Evolutionary conservation across 2,113 vertebrate genomes (phyloP), one percentile per base, ranked within the genome.

Genomic region (Hystrix brachyura): DNA sequence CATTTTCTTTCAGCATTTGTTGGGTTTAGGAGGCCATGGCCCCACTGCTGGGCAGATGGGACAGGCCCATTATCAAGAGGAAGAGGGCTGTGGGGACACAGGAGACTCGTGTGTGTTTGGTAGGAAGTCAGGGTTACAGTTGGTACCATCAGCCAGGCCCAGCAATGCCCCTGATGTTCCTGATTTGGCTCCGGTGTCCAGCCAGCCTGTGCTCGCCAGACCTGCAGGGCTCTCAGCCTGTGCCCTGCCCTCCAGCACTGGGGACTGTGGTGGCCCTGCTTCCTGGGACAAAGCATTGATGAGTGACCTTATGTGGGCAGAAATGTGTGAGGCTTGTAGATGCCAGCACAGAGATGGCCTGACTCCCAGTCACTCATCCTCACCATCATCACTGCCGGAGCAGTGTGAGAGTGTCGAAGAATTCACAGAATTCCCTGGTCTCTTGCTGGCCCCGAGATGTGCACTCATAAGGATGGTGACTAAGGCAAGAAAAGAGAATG

Each of bases 121-220:
- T 71, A 53, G 23, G 38, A 57, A 32, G 25, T 43, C 51, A 29
- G 32, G 72, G 82, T 19, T 55, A 19, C 18, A 2, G 6, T 46
- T 3, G 38, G 43, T 65, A 11, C 55, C 17, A 15, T 51, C 25
- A 13, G 55, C 38, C 12, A 3, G 38, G 18, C 27, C 60, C 13
- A 0, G 0, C 2, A 11, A 3, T 21, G 7, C n/a, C 51, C n/a
- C 3, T 38, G 0, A 4, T 19, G 23, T 2, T 9, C 38, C 53
- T 65, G 2, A 11, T 34, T 53, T 12, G 72, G 10, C 60, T 78
- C 43, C 2, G 32, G 62, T 9, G 14, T 51, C 51, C 21, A n/a
- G 34, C 48, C 13, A 3, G 55, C 43, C 38, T 64, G 43, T 67
- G 13, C 55, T 48, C 18, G 18, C 27, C 67, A 78, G 80, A 27